These are phyloP conservation scores for Smittia sp. DNA, from an alignment of 2,888 invertebrate species.

Conservation along the genomic window DNA sequence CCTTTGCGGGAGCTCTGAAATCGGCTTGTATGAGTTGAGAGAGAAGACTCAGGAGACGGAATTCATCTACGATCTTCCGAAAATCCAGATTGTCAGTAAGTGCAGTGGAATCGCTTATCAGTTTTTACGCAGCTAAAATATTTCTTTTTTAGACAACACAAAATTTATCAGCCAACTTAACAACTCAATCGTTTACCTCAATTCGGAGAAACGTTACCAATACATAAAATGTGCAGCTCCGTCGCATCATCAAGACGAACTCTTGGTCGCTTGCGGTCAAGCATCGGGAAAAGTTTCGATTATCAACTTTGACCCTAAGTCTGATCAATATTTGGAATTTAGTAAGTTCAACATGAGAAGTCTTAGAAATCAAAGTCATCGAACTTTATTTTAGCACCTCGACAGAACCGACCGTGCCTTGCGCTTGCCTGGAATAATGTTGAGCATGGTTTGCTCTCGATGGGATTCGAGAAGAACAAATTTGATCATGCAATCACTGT, in stretches of 20 bases:
- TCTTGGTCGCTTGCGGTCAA: conserved; percentile 82
- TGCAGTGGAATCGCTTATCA: not conserved
- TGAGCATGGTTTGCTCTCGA: conserved; percentile 77
- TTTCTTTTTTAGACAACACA: conserved; percentile 14
- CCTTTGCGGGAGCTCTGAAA: conserved; percentile 68
- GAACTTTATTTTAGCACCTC: conserved; percentile 61
- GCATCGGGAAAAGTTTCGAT: conserved; percentile 84
- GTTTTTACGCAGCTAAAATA: not conserved
- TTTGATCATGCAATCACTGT: conserved; percentile 84
- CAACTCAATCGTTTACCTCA: not conserved
- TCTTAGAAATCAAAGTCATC: conserved; percentile 23
- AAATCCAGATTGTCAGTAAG: conserved; percentile 19
- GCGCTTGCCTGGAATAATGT: conserved; percentile 83
- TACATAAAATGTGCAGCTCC: conserved; percentile 85
- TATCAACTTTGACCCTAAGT: conserved; percentile 72
- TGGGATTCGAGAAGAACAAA: conserved; percentile 84
- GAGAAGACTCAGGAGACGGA: conserved; percentile 58
- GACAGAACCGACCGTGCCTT: conserved; percentile 81
- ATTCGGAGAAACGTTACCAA: conserved; percentile 58
- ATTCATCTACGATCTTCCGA: conserved; percentile 1
- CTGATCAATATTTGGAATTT: conserved; percentile 51
- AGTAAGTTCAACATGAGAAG: conserved; percentile 46
- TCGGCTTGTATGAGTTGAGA: conserved; percentile 78
- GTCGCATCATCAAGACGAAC: conserved; percentile 74
- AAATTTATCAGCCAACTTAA: conserved; percentile 31